phyloP scores from a whole-genome alignment of 2,113 vertebrate species.

The Pedionomus torquatus region DNA sequence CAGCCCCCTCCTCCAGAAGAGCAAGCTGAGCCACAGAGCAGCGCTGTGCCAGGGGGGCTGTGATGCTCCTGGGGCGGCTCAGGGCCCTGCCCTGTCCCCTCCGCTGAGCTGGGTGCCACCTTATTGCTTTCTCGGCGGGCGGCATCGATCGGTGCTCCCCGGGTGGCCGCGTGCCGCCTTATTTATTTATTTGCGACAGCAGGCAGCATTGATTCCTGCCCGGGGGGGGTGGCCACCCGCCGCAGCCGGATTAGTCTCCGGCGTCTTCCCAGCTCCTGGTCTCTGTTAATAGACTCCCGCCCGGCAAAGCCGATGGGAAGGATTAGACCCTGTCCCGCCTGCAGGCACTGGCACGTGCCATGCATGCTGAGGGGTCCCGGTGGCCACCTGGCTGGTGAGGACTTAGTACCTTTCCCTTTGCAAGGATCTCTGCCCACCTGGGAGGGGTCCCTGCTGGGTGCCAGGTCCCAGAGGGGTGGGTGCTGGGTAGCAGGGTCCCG shows the following conservation, averaged over 20 bases:
- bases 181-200: slow-evolving; percentile 58
- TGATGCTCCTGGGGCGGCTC: not conserved
- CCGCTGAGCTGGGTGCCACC: not conserved
- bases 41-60: accelerated
- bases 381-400: accelerated
- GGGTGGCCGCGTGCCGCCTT: slow-evolving; percentile 2
- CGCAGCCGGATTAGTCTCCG: slow-evolving; percentile 3
- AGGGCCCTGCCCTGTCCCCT: not conserved
- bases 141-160: slow-evolving; percentile 26
- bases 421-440: too few relatives aligned
- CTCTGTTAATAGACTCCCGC: not conserved
- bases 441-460: not conserved
- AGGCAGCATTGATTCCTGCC: slow-evolving; percentile 12
- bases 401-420: not conserved
- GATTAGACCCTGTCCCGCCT: not conserved
- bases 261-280: not conserved
- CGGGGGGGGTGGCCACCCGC: not conserved
- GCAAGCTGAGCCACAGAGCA: not conserved
- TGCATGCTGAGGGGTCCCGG: accelerated
- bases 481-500: not conserved
- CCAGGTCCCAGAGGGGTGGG: accelerated
- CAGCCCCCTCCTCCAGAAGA: not conserved
- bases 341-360: accelerated
- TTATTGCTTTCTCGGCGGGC: not conserved
- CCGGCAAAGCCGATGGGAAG: not conserved